Conservation (phyloP, 2,797 vertebrate species). For the Bryconaethiops microstoma region DNA sequence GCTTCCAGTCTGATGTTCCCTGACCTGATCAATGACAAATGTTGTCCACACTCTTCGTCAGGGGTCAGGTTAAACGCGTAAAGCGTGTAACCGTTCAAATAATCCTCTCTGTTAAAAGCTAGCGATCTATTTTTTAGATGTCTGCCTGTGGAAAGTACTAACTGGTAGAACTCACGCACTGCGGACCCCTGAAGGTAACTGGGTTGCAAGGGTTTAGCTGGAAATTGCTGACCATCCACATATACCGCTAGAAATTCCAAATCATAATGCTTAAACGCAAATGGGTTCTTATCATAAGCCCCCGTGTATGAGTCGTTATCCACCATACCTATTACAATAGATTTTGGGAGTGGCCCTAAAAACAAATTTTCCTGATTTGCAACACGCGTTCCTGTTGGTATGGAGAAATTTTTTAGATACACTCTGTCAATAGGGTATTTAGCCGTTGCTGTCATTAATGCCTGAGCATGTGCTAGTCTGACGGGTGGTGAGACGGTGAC, state of each 20-base stretch:
- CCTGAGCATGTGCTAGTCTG: background rate
- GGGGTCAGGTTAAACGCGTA: slow-evolving; percentile 3
- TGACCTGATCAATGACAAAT: background rate
- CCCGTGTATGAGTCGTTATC: background rate
- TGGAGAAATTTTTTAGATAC: slow-evolving; percentile 17
- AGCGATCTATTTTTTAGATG: slow-evolving; percentile 7
- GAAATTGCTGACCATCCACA: slow-evolving; percentile 1
- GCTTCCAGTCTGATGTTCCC: slow-evolving; percentile 2
- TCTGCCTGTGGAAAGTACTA: background rate
- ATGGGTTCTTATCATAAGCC: background rate
- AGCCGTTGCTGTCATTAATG: background rate
- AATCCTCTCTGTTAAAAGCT: background rate
- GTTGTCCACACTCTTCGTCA: background rate
- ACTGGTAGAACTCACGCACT: slow-evolving; percentile 8
- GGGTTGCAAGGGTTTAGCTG: background rate
- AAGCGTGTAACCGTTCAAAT: background rate
- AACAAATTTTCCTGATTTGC: slow-evolving; percentile 4
- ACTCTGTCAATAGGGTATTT: slow-evolving; percentile 30
- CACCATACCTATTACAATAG: background rate
- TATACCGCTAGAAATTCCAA: slow-evolving; percentile 21
- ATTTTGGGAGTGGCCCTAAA: background rate
- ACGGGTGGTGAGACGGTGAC: too few species aligned
- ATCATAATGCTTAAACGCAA: slow-evolving; percentile 18
- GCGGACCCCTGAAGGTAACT: background rate
- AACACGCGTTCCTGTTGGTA: background rate